Evolutionary conservation across 2,888 invertebrate genomes (phyloP).

Genomic region (Melikaiella ostensackeni): DNA sequence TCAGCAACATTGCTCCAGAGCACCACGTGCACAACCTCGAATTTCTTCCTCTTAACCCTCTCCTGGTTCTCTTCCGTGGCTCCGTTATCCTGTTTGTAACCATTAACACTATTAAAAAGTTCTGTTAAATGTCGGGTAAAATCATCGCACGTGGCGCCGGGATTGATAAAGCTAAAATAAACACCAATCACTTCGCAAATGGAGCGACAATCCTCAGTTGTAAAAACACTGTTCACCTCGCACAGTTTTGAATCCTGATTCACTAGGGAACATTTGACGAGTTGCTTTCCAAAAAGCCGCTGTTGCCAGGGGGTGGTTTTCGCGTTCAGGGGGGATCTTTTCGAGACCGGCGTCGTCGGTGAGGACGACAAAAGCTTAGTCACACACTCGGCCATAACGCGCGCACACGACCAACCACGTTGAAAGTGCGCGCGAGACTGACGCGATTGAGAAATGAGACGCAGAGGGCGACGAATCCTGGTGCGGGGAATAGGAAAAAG

Average conservation of each 20-base stretch:
- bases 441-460: background rate
- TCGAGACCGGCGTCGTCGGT: slow-evolving; percentile 37
- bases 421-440: slow-evolving; percentile 38
- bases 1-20: slow-evolving; percentile 84
- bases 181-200: slow-evolving; percentile 79
- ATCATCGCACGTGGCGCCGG: slow-evolving; percentile 84
- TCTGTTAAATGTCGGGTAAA: slow-evolving; percentile 83
- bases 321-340: slow-evolving; percentile 10
- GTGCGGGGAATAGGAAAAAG: background rate
- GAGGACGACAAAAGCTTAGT: slow-evolving; percentile 41
- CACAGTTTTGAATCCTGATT: slow-evolving; percentile 58
- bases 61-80: slow-evolving; percentile 64
- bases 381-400: slow-evolving; percentile 48
- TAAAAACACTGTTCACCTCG: slow-evolving; percentile 57
- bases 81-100: slow-evolving; percentile 47
- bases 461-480: background rate
- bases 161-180: slow-evolving; percentile 86
- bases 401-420: slow-evolving; percentile 8
- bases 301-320: slow-evolving; percentile 69
- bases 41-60: slow-evolving; percentile 75
- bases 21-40: slow-evolving; percentile 84
- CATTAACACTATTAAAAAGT: slow-evolving; percentile 77
- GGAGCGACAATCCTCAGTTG: slow-evolving; percentile 60
- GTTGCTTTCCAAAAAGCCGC: slow-evolving; percentile 72
- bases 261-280: slow-evolving; percentile 66